phyloP scores from a whole-genome alignment of 2,113 vertebrate species.

The Oostethus manadensis region DNA sequence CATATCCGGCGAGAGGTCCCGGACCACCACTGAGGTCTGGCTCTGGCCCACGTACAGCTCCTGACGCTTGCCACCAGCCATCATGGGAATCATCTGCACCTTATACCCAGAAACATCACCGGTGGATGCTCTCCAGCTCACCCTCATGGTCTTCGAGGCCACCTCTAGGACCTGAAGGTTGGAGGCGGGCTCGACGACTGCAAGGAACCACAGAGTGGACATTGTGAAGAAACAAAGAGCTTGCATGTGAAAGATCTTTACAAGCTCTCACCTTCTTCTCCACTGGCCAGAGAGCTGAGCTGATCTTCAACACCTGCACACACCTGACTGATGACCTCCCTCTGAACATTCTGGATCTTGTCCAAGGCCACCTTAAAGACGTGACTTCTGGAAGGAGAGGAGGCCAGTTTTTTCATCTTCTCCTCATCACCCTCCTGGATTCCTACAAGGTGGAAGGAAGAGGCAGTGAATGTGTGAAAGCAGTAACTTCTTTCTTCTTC shows the following conservation, averaged over 20 bases:
- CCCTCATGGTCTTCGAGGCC: conserved; percentile 83
- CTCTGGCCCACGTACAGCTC: conserved; percentile 78
- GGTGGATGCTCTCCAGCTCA: conserved; percentile 81
- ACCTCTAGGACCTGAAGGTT: conserved; percentile 81
- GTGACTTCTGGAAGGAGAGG: conserved; percentile 79
- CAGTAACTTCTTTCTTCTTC: too few species aligned
- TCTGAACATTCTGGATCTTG: conserved; percentile 80
- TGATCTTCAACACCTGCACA: conserved; percentile 88
- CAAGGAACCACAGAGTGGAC: conserved; percentile 17
- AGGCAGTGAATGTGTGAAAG: background rate
- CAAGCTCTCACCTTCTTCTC: conserved; percentile 82
- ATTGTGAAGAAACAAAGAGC: background rate
- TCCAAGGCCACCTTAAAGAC: conserved; percentile 82
- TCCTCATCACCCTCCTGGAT: conserved; percentile 85
- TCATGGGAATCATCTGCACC: conserved; percentile 85
- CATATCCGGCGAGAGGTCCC: conserved; percentile 84
- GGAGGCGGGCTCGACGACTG: conserved; percentile 86
- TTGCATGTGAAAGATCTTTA: background rate
- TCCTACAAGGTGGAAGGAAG: conserved; percentile 61
- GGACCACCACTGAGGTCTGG: conserved; percentile 77
- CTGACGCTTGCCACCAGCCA: conserved; percentile 74
- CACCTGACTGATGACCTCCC: conserved; percentile 80
- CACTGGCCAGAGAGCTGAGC: conserved; percentile 79
- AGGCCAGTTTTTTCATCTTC: conserved; percentile 85
- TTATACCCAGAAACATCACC: conserved; percentile 86